Conservation (phyloP, 2,113 vertebrate species). For the Litocranius walleri region DNA sequence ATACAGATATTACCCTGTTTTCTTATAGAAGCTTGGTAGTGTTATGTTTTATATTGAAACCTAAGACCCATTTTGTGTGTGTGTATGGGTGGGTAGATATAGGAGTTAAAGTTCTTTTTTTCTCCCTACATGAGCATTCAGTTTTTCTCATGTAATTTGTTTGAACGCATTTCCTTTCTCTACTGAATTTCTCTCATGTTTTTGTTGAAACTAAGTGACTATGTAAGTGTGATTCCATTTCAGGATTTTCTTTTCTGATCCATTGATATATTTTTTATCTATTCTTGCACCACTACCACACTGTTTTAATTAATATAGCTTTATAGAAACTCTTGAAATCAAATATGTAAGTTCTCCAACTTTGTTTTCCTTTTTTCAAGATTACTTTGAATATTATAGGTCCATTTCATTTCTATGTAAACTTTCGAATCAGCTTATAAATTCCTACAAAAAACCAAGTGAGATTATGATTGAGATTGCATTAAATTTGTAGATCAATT, state of each 20-base stretch:
- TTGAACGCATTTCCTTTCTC: not conserved
- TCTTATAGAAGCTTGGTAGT: not conserved
- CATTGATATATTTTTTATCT: not conserved
- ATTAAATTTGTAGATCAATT: not conserved
- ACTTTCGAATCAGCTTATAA: not conserved
- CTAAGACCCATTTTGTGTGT: not conserved
- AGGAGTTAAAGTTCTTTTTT: not conserved
- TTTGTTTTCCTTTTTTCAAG: not conserved
- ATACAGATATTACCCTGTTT: not conserved
- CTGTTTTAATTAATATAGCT: not conserved
- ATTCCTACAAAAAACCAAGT: not conserved
- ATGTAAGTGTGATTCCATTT: not conserved
- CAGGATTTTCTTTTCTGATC: not conserved
- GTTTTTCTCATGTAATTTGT: not conserved
- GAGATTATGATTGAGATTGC: not conserved
- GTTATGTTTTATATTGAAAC: constrained; percentile 8
- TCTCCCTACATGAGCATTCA: too few relatives aligned
- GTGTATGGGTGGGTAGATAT: not conserved
- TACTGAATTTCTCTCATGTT: not conserved
- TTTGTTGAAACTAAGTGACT: constrained; percentile 8
- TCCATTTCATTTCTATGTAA: not conserved
- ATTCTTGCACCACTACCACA: not conserved
- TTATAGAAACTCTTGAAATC: not conserved
- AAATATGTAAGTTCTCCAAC: not conserved
- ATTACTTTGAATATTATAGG: not conserved